Evolutionary conservation across 2,113 vertebrate genomes (phyloP).

Genomic region (Antidorcas marsupialis): DNA sequence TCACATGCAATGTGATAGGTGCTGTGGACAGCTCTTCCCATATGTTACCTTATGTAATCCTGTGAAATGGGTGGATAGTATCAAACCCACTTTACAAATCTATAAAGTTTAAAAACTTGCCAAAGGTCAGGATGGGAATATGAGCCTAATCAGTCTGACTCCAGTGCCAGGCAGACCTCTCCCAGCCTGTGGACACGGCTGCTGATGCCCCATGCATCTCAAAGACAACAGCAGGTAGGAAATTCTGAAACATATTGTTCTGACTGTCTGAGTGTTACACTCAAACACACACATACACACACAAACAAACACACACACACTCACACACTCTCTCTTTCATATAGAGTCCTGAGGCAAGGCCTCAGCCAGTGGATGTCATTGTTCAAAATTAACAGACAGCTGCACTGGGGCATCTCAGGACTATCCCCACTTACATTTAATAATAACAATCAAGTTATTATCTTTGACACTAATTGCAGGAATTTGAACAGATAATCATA

Average conservation of each 20-base stretch:
- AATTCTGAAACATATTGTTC: background rate
- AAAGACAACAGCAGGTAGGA: background rate
- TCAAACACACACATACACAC: background rate
- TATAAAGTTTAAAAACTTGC: background rate
- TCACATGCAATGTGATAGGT: background rate
- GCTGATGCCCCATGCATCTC: background rate
- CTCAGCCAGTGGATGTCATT: background rate
- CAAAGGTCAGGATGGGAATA: background rate
- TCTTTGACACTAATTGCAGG: conserved; percentile 47
- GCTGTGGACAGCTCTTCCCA: background rate
- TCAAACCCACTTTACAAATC: background rate
- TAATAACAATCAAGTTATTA: conserved; percentile 56
- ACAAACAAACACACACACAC: too few species aligned
- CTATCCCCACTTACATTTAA: conserved; percentile 55
- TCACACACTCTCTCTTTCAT: background rate
- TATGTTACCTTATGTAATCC: background rate
- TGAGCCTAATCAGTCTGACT: background rate
- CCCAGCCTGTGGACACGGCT: background rate
- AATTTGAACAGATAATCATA: conserved; percentile 66
- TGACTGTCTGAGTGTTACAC: background rate
- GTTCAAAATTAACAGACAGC: background rate
- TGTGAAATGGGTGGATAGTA: background rate
- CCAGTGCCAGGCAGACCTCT: background rate
- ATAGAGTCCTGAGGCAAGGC: background rate
- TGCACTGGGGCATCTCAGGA: conserved; percentile 29